Conservation (phyloP, 2,888 invertebrate species). For the Rhogogaster chlorosoma region DNA sequence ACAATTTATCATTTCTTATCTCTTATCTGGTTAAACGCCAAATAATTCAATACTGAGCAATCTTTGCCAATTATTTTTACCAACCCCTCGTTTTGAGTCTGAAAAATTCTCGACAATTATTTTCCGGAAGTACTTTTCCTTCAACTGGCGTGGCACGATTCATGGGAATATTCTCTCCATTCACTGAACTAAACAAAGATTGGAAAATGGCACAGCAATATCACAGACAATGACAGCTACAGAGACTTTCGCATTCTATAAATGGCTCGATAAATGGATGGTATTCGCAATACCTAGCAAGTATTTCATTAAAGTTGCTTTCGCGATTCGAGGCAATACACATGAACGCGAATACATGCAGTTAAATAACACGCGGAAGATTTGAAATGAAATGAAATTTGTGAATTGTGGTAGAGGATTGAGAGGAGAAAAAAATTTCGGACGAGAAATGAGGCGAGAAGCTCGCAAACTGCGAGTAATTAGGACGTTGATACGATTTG, state of each 20-base stretch:
- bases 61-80: not conserved
- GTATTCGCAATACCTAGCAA: not conserved
- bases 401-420: not conserved
- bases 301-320: not conserved
- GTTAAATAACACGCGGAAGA: not conserved
- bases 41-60: not conserved
- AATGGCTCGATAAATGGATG: no score
- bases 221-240: not conserved
- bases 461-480: conserved; percentile 21
- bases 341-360: not conserved
- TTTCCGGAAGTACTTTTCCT: not conserved
- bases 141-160: not conserved
- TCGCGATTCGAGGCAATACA: not conserved
- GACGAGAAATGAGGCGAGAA: not conserved
- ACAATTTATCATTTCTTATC: not conserved
- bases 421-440: not conserved
- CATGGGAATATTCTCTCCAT: not conserved
- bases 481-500: conserved; percentile 17
- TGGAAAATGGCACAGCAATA: conserved; percentile 2
- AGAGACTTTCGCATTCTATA: not conserved
- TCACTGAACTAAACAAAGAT: not conserved
- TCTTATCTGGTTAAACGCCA: not conserved
- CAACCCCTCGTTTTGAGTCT: not conserved
- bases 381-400: not conserved
- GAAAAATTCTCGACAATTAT: not conserved